Conservation (phyloP, 1,140 invertebrate species). For the Tetraneura akinire region DNA sequence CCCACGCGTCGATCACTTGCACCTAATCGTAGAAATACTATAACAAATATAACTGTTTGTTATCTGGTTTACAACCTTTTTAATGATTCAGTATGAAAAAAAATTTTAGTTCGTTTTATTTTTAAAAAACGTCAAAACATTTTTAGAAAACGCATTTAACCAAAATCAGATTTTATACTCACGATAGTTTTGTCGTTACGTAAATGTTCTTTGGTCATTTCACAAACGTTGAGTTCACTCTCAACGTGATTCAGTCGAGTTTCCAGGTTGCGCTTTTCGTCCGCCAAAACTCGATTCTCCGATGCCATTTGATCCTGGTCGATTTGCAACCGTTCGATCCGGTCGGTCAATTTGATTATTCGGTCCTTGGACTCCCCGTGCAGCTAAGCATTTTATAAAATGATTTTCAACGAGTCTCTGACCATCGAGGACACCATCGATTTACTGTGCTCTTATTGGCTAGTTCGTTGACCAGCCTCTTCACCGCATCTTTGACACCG, state of each 20-base stretch:
- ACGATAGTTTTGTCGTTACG: constrained; percentile 67
- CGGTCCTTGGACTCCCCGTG: constrained; percentile 34
- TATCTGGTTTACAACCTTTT: too few species aligned
- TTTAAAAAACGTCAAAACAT: neutral
- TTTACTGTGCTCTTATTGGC: constrained; percentile 34
- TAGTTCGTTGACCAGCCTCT: constrained; percentile 18
- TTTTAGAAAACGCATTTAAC: neutral
- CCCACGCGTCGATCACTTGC: too few species aligned
- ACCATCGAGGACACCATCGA: neutral
- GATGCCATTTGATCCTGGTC: constrained; percentile 62
- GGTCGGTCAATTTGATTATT: constrained; percentile 35
- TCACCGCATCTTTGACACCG: constrained; percentile 35
- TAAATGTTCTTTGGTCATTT: constrained; percentile 67
- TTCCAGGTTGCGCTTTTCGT: constrained; percentile 69
- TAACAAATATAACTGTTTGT: neutral
- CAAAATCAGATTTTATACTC: constrained; percentile 32
- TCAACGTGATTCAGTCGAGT: constrained; percentile 72
- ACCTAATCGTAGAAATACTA: too few species aligned
- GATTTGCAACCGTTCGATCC: constrained; percentile 54
- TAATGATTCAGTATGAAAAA: too few species aligned
- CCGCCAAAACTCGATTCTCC: constrained; percentile 68
- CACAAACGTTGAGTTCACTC: constrained; percentile 67
- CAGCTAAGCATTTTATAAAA: constrained; percentile 31
- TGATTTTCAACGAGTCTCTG: neutral
- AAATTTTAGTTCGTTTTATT: too few species aligned